phyloP scores from a whole-genome alignment of 2,888 invertebrate species.

The Lithophane semibrunnea region DNA sequence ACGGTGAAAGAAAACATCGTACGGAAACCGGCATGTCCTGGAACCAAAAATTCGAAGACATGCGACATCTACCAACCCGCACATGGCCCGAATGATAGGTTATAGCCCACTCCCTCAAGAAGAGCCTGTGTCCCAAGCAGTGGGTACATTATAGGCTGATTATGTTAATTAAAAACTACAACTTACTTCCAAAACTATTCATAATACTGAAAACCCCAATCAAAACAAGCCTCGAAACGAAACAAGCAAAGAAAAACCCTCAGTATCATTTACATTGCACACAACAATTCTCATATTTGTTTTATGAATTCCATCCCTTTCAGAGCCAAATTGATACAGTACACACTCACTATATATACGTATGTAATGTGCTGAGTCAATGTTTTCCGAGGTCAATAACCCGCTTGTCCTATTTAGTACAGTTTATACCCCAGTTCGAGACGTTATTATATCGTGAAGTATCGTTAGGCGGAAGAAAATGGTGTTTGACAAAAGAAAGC shows the following conservation, averaged over 20 bases:
- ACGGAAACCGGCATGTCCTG: too few species aligned
- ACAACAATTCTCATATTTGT: slow-evolving; percentile 34
- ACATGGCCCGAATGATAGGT: too few species aligned
- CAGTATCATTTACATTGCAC: background rate
- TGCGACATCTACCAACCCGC: too few species aligned
- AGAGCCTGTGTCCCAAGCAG: too few species aligned
- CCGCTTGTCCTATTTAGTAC: slow-evolving; percentile 56
- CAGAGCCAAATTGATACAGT: slow-evolving; percentile 60
- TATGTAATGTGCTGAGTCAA: slow-evolving; percentile 53
- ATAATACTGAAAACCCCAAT: background rate
- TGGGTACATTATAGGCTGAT: too few species aligned
- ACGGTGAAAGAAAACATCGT: too few species aligned
- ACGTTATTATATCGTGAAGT: slow-evolving; percentile 29
- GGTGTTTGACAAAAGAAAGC: slow-evolving; percentile 18
- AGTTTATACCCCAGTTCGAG: slow-evolving; percentile 38
- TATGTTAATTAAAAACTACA: background rate
- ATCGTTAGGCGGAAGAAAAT: slow-evolving; percentile 27
- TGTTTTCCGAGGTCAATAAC: slow-evolving; percentile 52
- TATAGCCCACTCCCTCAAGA: too few species aligned
- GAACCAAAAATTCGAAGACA: too few species aligned
- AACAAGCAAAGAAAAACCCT: background rate
- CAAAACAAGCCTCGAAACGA: background rate
- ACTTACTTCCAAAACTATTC: background rate
- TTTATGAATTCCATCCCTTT: slow-evolving; percentile 54
- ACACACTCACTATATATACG: slow-evolving; percentile 5